Percentiles rank a stretch among this genome's conserved stretches.
phyloP scores from a whole-genome alignment of 2,888 invertebrate species.

The Meta bourneti region DNA sequence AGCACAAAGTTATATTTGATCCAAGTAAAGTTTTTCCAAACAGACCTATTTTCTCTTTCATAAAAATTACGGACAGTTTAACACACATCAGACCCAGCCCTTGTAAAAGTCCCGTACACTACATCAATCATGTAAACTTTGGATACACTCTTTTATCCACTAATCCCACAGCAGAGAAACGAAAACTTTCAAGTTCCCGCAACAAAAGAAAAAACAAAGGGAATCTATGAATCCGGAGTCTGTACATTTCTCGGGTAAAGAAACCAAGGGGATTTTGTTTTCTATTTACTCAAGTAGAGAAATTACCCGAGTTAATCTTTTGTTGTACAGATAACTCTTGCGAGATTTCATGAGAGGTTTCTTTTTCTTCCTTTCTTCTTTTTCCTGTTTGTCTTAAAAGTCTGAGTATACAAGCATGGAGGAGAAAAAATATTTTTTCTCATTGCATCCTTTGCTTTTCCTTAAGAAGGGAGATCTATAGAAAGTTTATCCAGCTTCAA shows the following conservation, averaged over 20 bases:
- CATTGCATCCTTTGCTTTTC: neutral
- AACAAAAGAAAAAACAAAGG: neutral
- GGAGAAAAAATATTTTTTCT: constrained; percentile 30
- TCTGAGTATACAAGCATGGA: constrained; percentile 12
- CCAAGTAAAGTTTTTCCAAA: no score
- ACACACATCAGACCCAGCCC: neutral
- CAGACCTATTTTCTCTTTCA: neutral
- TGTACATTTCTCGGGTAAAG: constrained; percentile 23
- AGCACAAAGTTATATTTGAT: no score
- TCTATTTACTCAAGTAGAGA: constrained; percentile 66
- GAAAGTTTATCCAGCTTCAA: constrained; percentile 59
- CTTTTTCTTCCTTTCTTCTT: constrained; percentile 26
- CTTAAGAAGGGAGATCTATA: constrained; percentile 25
- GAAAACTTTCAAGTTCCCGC: neutral
- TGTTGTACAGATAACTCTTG: constrained; percentile 54
- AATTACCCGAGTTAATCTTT: constrained; percentile 68
- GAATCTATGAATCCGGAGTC: constrained; percentile 2
- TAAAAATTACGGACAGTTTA: neutral
- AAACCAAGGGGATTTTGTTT: constrained; percentile 29
- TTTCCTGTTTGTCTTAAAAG: constrained; percentile 35
- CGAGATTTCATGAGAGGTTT: constrained; percentile 31
- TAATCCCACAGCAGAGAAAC: neutral
- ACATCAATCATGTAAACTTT: neutral
- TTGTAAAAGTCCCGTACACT: neutral
- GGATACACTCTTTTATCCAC: neutral